Evolutionary conservation across 1,140 invertebrate genomes (phyloP).

Genomic region (Panulirus ornatus): DNA sequence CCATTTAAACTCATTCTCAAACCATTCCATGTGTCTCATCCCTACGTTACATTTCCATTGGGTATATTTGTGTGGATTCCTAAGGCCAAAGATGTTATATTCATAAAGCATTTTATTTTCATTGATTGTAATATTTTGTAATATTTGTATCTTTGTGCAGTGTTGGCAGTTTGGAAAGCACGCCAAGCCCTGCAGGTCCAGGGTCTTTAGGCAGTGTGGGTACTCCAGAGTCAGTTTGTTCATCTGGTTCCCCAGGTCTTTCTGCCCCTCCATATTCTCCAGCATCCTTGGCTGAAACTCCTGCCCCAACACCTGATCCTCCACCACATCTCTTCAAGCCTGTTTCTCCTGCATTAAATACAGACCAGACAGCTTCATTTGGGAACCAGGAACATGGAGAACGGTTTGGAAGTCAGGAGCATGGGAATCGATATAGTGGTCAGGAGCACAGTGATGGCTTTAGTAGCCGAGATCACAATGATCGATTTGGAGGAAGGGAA

Average conservation of each 20-base stretch:
- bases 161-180: conserved; percentile 64
- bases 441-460: conserved; percentile 36
- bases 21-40: too few relatives aligned
- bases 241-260: conserved; percentile 62
- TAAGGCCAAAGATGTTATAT: too few relatives aligned
- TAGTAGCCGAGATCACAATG: conserved; percentile 41
- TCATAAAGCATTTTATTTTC: too few relatives aligned
- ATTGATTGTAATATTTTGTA: not conserved
- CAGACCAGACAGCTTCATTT: conserved; percentile 57
- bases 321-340: conserved; percentile 67
- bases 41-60: too few relatives aligned
- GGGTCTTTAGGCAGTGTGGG: conserved; percentile 68
- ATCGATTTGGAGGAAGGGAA: conserved; percentile 35
- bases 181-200: conserved; percentile 68
- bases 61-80: too few relatives aligned
- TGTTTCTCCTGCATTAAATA: conserved; percentile 63
- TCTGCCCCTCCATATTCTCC: conserved; percentile 65
- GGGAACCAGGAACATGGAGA: conserved; percentile 48
- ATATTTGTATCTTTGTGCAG: conserved; percentile 19
- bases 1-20: too few relatives aligned
- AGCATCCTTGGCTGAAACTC: conserved; percentile 37
- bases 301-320: conserved; percentile 61
- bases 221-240: conserved; percentile 69
- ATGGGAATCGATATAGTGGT: conserved; percentile 32
- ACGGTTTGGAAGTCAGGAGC: conserved; percentile 48